Percentiles rank a stretch among this genome's conserved stretches.
Evolutionary conservation across 2,888 invertebrate species (phyloP).

Genomic region (Pasiphila rectangulata): DNA sequence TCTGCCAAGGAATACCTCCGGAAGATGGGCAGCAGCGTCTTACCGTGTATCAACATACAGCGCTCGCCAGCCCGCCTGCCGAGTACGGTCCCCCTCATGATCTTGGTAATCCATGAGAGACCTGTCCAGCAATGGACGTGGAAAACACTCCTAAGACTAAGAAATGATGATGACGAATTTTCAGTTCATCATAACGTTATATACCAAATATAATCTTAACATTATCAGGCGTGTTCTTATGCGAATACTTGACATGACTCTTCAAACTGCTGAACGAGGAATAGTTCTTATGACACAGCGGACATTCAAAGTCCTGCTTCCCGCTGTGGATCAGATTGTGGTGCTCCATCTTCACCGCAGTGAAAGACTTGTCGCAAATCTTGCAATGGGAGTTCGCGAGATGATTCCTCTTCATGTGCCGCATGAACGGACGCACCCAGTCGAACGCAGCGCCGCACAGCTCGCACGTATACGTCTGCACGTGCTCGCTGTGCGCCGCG

Average conservation of each 20-base stretch:
- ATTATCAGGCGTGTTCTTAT: neutral
- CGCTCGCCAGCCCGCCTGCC: too few species aligned
- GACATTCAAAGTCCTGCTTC: conserved; percentile 37
- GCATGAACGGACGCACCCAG: conserved; percentile 61
- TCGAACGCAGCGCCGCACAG: conserved; percentile 62
- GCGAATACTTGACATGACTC: conserved; percentile 3
- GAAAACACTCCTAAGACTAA: too few species aligned
- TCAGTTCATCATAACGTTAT: too few species aligned
- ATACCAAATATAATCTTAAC: neutral
- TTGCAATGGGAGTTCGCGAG: conserved; percentile 10
- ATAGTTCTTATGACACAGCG: conserved; percentile 42
- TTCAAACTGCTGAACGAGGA: conserved; percentile 5
- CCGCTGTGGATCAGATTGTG: conserved; percentile 40
- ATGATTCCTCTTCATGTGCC: conserved; percentile 50
- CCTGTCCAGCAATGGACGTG: too few species aligned
- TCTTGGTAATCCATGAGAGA: too few species aligned
- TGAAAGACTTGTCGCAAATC: conserved; percentile 41
- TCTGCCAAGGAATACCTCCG: too few species aligned
- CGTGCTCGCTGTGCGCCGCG: conserved; percentile 44
- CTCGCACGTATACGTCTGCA: conserved; percentile 50
- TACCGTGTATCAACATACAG: too few species aligned
- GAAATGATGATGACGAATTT: too few species aligned
- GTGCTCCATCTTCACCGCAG: conserved; percentile 35
- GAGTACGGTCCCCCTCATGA: too few species aligned
- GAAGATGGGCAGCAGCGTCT: too few species aligned